Conservation (phyloP, 2,797 vertebrate genomes). For the Betta splendens region DNA sequence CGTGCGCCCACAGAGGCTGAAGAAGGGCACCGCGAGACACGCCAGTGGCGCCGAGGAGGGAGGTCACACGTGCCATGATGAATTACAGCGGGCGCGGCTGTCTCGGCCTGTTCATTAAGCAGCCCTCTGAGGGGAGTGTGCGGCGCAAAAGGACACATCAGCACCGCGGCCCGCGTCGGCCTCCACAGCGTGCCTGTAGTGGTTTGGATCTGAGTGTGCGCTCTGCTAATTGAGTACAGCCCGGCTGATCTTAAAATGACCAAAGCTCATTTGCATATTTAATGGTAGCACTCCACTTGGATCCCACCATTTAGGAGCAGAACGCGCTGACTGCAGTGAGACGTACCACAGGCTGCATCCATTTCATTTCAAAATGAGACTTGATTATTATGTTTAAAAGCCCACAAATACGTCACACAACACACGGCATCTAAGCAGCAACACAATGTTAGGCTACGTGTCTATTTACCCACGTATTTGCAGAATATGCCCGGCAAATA, state of each 20-base stretch:
- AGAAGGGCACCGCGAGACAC: constrained; percentile 47
- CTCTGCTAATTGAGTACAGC: constrained; percentile 37
- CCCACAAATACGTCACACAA: not conserved
- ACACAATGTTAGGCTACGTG: not conserved
- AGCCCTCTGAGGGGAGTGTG: constrained; percentile 53
- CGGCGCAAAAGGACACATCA: constrained; percentile 51
- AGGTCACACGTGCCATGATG: constrained; percentile 73
- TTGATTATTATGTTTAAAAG: constrained; percentile 16
- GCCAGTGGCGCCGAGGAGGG: constrained; percentile 56
- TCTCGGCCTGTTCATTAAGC: constrained; percentile 69
- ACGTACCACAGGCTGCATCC: constrained; percentile 6
- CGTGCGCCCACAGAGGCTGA: constrained; percentile 29
- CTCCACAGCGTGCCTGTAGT: constrained; percentile 6
- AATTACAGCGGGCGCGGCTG: constrained; percentile 60
- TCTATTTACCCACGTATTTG: not conserved
- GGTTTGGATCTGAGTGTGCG: constrained; percentile 29
- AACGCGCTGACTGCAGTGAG: constrained; percentile 4
- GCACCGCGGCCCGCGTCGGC: constrained; percentile 38
- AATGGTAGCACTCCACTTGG: constrained; percentile 28
- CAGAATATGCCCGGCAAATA: not conserved
- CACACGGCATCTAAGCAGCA: not conserved
- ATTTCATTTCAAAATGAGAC: constrained; percentile 13
- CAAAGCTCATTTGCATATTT: constrained; percentile 54
- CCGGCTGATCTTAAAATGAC: constrained; percentile 41
- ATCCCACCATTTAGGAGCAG: constrained; percentile 17